phyloP scores from a whole-genome alignment of 2,113 vertebrate species.

The Zosterops pallidus region DNA sequence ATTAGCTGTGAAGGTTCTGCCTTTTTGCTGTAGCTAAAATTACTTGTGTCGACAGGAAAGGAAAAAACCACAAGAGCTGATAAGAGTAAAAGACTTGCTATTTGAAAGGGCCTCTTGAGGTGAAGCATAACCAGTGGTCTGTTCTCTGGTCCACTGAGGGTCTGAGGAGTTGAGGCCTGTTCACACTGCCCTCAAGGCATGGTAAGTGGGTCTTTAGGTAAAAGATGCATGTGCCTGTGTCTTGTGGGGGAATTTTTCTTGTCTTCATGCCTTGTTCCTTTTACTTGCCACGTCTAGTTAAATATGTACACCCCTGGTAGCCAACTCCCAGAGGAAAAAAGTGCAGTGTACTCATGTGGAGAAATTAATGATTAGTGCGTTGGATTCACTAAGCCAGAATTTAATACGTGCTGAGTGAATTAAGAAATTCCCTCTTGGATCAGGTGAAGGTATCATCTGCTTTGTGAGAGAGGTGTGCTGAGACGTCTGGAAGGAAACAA shows the following conservation, averaged over 20 bases:
- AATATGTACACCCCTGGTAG: not conserved
- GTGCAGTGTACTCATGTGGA: rapidly evolving
- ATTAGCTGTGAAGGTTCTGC: not conserved
- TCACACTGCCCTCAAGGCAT: not conserved
- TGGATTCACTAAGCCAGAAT: not conserved
- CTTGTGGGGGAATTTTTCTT: not conserved
- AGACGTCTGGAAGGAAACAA: not conserved
- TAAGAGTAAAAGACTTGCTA: not conserved
- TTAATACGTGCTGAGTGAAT: not conserved
- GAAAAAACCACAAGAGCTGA: not conserved
- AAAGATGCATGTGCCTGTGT: rapidly evolving
- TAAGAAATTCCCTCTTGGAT: not conserved
- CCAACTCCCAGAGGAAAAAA: not conserved
- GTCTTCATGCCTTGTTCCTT: not conserved
- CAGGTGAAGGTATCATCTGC: not conserved
- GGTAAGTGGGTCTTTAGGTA: not conserved
- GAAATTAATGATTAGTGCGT: not conserved
- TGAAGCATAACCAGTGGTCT: not conserved
- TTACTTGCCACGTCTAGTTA: not conserved
- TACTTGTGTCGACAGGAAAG: not conserved
- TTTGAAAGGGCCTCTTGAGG: not conserved
- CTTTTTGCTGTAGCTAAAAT: conserved; percentile 3
- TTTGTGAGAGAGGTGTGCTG: not conserved
- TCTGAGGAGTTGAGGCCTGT: not conserved
- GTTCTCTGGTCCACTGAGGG: not conserved